A percentile compares a stretch with the other conserved stretches of the same genome.
phyloP scores from a whole-genome alignment of 1,140 invertebrate genomes.

The Pogonus chalceus region DNA sequence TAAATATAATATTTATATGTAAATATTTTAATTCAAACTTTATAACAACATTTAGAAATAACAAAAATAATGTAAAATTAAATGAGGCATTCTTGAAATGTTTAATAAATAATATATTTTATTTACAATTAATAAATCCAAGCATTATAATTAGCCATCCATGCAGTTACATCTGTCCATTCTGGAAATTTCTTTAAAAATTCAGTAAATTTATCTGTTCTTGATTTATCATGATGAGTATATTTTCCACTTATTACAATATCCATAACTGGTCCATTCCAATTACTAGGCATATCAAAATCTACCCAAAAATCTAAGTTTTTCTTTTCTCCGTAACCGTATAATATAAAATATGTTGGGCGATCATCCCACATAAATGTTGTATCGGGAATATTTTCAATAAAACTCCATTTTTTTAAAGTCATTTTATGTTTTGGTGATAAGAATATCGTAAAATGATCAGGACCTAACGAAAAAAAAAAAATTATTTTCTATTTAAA shows the following conservation, averaged over 20 bases:
- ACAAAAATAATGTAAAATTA: no score
- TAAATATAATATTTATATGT: no score
- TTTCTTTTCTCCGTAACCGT: constrained; percentile 22
- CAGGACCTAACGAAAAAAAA: constrained; percentile 21
- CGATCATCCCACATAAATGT: constrained; percentile 18
- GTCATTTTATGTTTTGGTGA: constrained; percentile 21
- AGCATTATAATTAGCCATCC: constrained; percentile 25
- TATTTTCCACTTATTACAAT: constrained; percentile 25
- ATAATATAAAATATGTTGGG: constrained; percentile 25
- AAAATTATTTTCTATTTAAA: constrained; percentile 4
- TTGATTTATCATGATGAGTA: constrained; percentile 22
- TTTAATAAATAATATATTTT: no score
- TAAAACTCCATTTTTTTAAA: constrained; percentile 26
- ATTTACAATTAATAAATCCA: constrained; percentile 27
- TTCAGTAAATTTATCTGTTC: constrained; percentile 23
- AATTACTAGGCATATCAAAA: constrained; percentile 18
- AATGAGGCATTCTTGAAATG: no score
- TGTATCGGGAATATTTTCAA: constrained; percentile 16
- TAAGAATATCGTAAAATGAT: constrained; percentile 27
- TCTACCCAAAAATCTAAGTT: constrained; percentile 24
- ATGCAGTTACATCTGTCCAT: constrained; percentile 29
- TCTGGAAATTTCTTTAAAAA: constrained; percentile 29
- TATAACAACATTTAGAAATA: no score
- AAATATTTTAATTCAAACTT: no score
- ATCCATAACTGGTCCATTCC: constrained; percentile 20